These are phyloP conservation scores for Epinephelus malabaricus DNA, from an alignment of 2,797 vertebrate genomes.

Conservation along the genomic window DNA sequence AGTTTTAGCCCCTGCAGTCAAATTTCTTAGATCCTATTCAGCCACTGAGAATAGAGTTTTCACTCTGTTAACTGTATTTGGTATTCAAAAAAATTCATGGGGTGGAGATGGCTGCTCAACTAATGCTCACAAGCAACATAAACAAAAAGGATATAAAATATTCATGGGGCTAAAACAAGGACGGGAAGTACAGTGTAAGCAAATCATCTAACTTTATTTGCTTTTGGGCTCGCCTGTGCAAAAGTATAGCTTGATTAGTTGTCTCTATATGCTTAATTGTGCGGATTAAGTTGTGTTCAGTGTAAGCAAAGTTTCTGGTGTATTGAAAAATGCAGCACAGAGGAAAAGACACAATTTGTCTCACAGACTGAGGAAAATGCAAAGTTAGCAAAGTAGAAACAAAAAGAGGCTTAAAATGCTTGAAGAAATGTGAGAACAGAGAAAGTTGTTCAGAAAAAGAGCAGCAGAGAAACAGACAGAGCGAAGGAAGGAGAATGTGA, in stretches of 20 bases:
- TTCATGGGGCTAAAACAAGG: constrained; percentile 77
- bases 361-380: constrained; percentile 61
- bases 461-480: constrained; percentile 33
- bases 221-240: constrained; percentile 64
- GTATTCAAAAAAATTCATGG: constrained; percentile 72
- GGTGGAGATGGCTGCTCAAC: constrained; percentile 63
- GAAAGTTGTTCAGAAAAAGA: constrained; percentile 40
- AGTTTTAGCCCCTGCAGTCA: constrained; percentile 66
- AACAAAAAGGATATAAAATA: constrained; percentile 80
- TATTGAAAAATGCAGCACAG: constrained; percentile 55
- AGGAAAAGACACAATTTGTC: constrained; percentile 56
- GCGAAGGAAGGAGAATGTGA: constrained; percentile 49
- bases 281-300: constrained; percentile 69
- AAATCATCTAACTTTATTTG: constrained; percentile 78
- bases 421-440: constrained; percentile 57
- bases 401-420: constrained; percentile 71
- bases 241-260: constrained; percentile 69
- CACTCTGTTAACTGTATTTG: constrained; percentile 67
- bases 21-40: constrained; percentile 68
- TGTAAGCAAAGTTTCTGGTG: constrained; percentile 61
- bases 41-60: constrained; percentile 66
- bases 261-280: constrained; percentile 73
- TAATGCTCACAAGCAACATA: constrained; percentile 77
- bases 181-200: constrained; percentile 76
- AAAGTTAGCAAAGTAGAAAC: constrained; percentile 72